Evolutionary conservation across 2,113 vertebrate species (phyloP), one percentile per base, ranked within the genome.

Genomic region (Catagonus wagneri): DNA sequence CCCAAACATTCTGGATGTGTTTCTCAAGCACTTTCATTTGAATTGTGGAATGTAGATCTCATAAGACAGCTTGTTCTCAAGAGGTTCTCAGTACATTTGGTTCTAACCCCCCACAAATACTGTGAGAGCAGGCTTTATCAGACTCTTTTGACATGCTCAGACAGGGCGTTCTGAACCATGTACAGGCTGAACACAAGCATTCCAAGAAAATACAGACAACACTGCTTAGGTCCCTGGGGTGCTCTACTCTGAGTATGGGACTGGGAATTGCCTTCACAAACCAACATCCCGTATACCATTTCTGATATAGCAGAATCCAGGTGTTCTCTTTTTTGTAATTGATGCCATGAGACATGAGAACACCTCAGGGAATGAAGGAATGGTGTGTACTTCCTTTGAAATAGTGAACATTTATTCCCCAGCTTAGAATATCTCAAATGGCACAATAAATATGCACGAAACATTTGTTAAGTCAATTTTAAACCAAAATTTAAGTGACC

Each of bases 41-140:
- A 94, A 86, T 75, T 34, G 12, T 89, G 39, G 71, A 88, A 5
- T 75, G 39, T 63, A 87, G 83, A 39, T 83, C 87, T 93, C 79
- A 68, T 5, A 69, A 95, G 83, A 83, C 93, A 92, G 44, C 56
- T 94, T 96, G 71, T 94, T 97, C 83, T 96, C 79, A 32, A 80
- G 86, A 94, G 91, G 50, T 95, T 93, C 89, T 75, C 61, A 89
- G 83, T 74, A 92, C 0, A 0, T 61, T 97, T 71, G 78, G 58
- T 95, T 93, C 96, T 89, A 63, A 32, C 81, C 78, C 20, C 52
- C 44, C 23, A 65, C 22, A 92, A 89, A 84, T 76, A 78, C 44
- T 80, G 69, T 83, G 89, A 93, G 71, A 92, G 84, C 66, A 69
- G 78, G 44, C 86, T 96, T 89, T 94, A 39, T 93, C 83, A 81